Percentiles rank a stretch among this genome's conserved stretches.
Evolutionary conservation across 2,113 vertebrate genomes (phyloP).

Genomic region (Amphiprion ocellaris): DNA sequence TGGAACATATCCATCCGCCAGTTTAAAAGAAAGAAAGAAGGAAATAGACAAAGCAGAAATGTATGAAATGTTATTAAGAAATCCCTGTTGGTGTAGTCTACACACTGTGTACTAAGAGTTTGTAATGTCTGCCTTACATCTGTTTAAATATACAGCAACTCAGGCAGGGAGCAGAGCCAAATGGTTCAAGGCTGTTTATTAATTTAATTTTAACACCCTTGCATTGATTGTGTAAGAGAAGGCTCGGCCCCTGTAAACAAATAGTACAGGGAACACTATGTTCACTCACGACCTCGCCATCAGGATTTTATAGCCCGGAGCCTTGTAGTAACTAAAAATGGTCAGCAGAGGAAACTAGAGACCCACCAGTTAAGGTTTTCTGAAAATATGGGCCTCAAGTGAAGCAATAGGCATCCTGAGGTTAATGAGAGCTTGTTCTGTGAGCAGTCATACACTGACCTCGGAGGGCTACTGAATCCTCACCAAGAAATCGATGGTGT

Average conservation of each 20-base stretch:
- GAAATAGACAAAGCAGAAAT: background rate
- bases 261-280: constrained; percentile 32
- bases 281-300: background rate
- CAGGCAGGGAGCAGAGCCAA: background rate
- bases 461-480: background rate
- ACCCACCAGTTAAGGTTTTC: background rate
- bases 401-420: background rate
- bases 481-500: constrained; percentile 2
- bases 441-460: background rate
- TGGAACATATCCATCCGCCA: constrained; percentile 78
- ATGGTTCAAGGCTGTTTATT: accelerated
- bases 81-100: background rate
- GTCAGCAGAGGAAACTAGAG: constrained; percentile 61
- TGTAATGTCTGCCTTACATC: background rate
- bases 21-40: constrained; percentile 10
- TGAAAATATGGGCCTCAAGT: accelerated
- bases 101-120: background rate
- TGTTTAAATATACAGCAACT: background rate
- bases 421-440: background rate
- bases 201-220: background rate
- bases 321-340: constrained; percentile 39
- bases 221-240: background rate
- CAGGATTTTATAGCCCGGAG: background rate
- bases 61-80: background rate
- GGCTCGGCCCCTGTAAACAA: background rate